Evolutionary conservation across 2,888 invertebrate genomes (phyloP).

Genomic region (Latrodectus elegans): DNA sequence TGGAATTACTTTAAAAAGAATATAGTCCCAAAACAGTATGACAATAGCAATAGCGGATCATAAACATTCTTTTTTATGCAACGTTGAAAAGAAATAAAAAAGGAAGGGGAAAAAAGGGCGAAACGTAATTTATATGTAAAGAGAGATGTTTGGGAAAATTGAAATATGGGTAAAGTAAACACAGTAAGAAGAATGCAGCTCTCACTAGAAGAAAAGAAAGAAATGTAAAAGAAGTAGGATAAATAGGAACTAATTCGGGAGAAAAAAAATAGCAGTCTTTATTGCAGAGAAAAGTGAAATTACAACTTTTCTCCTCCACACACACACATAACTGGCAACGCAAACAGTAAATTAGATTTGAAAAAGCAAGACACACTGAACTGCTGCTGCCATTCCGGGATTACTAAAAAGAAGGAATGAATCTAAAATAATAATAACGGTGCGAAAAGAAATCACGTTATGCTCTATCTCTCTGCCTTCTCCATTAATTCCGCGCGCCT

Average conservation of each 20-base stretch:
- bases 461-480: slow-evolving; percentile 28
- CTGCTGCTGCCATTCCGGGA: background rate
- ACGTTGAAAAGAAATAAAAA: background rate
- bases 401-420: slow-evolving; percentile 1
- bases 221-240: slow-evolving; percentile 1
- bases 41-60: background rate
- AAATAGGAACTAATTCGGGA: background rate
- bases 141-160: background rate
- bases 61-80: background rate
- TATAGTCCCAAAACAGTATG: background rate
- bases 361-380: slow-evolving; percentile 17
- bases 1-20: too few relatives aligned
- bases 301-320: slow-evolving; percentile 15
- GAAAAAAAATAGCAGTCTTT: background rate
- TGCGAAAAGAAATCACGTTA: slow-evolving; percentile 21
- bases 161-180: background rate
- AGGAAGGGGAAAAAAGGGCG: too few relatives aligned
- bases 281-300: slow-evolving; percentile 3
- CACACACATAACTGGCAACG: slow-evolving; percentile 23
- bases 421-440: background rate
- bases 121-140: slow-evolving; percentile 11
- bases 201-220: slow-evolving; percentile 1
- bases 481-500: slow-evolving; percentile 27
- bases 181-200: background rate
- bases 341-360: slow-evolving; percentile 53